phyloP scores from a whole-genome alignment of 2,797 vertebrate genomes.

The Fundulus diaphanus region DNA sequence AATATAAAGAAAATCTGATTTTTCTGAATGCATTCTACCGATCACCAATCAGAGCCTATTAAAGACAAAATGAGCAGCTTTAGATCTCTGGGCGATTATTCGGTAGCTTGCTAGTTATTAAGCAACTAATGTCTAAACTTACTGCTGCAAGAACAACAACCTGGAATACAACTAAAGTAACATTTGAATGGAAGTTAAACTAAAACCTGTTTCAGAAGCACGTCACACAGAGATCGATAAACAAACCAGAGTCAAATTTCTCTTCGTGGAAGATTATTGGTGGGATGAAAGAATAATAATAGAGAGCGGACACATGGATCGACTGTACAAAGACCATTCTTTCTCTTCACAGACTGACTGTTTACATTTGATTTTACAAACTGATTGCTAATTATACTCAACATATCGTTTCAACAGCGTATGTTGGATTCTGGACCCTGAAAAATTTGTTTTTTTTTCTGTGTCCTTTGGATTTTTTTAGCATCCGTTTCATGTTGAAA shows the following conservation, averaged over 20 bases:
- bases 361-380: background rate
- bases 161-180: background rate
- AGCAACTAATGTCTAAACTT: background rate
- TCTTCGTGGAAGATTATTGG: too few relatives aligned
- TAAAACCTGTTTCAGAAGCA: conserved; percentile 22
- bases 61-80: background rate
- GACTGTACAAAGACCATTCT: conserved; percentile 6
- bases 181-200: background rate
- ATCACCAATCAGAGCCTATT: background rate
- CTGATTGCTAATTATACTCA: background rate
- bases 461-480: background rate
- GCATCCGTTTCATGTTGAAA: background rate
- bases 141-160: background rate
- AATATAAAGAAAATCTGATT: too few relatives aligned
- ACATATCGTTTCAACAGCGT: background rate
- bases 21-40: background rate
- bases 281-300: too few relatives aligned
- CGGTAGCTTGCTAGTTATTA: background rate
- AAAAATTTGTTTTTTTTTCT: background rate
- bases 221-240: conserved; percentile 25
- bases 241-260: conserved; percentile 18
- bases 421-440: background rate
- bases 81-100: background rate
- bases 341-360: background rate
- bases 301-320: background rate